Percentiles rank a stretch among this genome's conserved stretches.
These are phyloP conservation scores for Nowickia ferox DNA, from an alignment of 2,888 invertebrate genomes.

Conservation along the genomic window DNA sequence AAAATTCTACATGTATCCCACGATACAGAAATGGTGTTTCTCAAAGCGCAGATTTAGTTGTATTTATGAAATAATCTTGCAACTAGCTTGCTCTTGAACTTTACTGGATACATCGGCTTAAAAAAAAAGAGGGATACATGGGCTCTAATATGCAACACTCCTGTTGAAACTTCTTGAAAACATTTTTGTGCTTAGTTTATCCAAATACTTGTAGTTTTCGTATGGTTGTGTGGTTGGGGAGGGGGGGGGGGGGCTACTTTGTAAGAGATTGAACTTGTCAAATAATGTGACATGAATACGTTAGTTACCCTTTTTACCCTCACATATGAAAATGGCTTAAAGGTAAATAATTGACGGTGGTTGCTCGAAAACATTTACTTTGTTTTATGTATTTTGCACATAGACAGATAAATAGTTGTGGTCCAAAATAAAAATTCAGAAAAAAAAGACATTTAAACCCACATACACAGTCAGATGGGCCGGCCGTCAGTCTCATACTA, in stretches of 20 bases:
- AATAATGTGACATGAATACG: constrained; percentile 58
- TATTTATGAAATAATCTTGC: too few species aligned
- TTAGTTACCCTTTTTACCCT: constrained; percentile 54
- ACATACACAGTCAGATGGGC: background rate
- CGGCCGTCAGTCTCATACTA: background rate
- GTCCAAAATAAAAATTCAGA: constrained; percentile 49
- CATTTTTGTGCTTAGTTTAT: too few species aligned
- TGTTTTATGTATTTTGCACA: constrained; percentile 4
- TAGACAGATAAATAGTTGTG: constrained; percentile 25
- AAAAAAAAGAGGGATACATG: too few species aligned
- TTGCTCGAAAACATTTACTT: constrained; percentile 38
- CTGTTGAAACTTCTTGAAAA: too few species aligned
- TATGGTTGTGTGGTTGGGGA: too few species aligned
- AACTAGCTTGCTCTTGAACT: too few species aligned
- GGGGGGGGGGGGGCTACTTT: background rate
- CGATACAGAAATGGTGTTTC: too few species aligned
- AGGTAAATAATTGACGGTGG: constrained; percentile 53
- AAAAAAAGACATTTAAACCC: constrained; percentile 1
- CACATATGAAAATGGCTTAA: constrained; percentile 48
- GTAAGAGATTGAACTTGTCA: constrained; percentile 64
- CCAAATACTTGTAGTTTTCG: background rate
- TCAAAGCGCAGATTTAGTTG: too few species aligned
- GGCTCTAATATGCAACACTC: too few species aligned
- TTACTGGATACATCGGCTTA: too few species aligned
- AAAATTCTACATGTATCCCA: too few species aligned